phyloP scores from a whole-genome alignment of 2,888 invertebrate genomes.

The Chromoteleia sp. region DNA sequence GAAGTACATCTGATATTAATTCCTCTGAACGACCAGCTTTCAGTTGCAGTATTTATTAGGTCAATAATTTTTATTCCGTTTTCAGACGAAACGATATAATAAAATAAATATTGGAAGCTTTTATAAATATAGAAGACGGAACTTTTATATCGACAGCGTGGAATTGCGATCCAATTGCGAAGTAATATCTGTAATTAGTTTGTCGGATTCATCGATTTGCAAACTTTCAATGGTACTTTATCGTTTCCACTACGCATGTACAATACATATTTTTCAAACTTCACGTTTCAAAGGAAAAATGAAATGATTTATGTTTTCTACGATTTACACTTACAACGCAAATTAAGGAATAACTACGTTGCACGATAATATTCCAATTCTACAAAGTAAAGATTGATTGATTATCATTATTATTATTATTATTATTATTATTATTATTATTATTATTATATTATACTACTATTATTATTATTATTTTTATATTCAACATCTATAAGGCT shows the following conservation, averaged over 20 bases:
- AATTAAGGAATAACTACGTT: no score
- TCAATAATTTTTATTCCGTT: neutral
- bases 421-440: no score
- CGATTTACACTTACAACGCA: no score
- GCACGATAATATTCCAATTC: no score
- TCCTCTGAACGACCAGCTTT: conserved; percentile 10
- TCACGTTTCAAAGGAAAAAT: neutral
- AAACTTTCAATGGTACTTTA: conserved; percentile 5
- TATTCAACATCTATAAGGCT: no score
- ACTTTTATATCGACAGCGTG: neutral
- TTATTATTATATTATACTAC: no score
- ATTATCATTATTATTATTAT: no score
- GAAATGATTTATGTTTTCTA: neutral
- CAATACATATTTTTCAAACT: neutral
- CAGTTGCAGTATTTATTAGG: conserved; percentile 9
- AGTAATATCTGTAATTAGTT: conserved; percentile 32
- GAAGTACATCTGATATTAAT: conserved; percentile 6
- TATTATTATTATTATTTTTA: no score
- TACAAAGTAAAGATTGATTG: no score
- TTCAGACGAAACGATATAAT: conserved; percentile 5
- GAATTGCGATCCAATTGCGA: conserved; percentile 6
- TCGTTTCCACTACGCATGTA: neutral
- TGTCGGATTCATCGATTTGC: conserved; percentile 7
- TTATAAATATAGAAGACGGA: no score
- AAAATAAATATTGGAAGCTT: no score